Percentiles rank a stretch among this genome's conserved stretches.
Conservation (phyloP, 1,140 invertebrate genomes). For the Lasaia peninsularis region DNA sequence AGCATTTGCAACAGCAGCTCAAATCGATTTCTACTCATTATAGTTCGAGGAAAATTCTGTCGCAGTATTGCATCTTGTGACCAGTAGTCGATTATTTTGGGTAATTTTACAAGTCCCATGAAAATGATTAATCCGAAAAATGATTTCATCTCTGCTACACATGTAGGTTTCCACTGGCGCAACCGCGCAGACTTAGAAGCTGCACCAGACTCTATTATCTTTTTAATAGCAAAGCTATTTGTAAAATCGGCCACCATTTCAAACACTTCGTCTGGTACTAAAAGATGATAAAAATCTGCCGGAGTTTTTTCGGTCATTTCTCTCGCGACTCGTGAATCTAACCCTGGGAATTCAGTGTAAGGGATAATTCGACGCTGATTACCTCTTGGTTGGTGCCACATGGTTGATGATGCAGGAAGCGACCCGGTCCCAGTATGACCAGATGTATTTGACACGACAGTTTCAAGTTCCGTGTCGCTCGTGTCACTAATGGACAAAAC, state of each 20-base stretch:
- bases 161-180: neutral
- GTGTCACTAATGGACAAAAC: no score
- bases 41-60: neutral
- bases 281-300: conserved; percentile 1
- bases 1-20: conserved; percentile 10
- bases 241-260: conserved; percentile 3
- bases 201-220: neutral
- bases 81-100: neutral
- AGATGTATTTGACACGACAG: no score
- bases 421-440: no score
- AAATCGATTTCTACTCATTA: neutral
- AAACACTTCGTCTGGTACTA: conserved; percentile 12
- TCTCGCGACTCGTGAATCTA: conserved; percentile 1
- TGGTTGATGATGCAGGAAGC: no score
- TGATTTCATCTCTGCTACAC: neutral
- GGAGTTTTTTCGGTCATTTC: conserved; percentile 4
- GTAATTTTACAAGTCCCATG: neutral
- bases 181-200: neutral
- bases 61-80: neutral
- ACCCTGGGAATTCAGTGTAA: conserved; percentile 5
- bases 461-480: no score
- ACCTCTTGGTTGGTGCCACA: conserved; percentile 6
- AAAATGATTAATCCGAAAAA: neutral
- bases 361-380: conserved; percentile 10
- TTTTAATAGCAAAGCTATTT: conserved; percentile 6